Evolutionary conservation across 2,888 invertebrate species (phyloP).

Genomic region (Andrena marginata): DNA sequence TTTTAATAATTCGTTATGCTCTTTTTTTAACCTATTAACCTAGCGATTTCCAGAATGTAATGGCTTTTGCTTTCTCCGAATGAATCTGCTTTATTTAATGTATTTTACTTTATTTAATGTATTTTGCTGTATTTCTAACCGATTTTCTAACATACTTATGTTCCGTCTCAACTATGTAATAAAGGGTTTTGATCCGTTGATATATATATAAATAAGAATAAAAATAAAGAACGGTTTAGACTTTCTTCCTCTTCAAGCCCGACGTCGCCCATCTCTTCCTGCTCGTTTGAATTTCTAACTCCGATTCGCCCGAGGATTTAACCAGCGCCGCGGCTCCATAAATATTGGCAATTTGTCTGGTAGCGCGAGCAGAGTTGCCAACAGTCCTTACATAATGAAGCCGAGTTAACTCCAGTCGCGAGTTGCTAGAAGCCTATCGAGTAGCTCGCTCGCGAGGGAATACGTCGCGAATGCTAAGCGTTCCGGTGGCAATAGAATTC

Average conservation of each 20-base stretch:
- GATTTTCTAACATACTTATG: too few species aligned
- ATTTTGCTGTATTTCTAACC: too few species aligned
- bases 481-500: constrained; percentile 11
- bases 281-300: constrained; percentile 6
- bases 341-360: constrained; percentile 67
- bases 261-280: constrained; percentile 11
- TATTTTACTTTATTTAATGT: too few species aligned
- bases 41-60: too few species aligned
- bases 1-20: too few species aligned
- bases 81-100: too few species aligned
- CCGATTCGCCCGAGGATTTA: constrained; percentile 24
- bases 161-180: too few species aligned
- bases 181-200: too few species aligned
- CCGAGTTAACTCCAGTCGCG: constrained; percentile 1
- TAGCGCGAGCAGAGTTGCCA: constrained; percentile 32
- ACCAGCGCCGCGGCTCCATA: constrained; percentile 42
- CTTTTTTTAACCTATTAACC: too few species aligned
- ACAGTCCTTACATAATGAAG: constrained; percentile 57
- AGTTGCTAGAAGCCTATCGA: constrained; percentile 17
- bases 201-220: too few species aligned
- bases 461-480: constrained; percentile 44
- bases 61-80: too few species aligned
- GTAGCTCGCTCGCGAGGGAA: constrained; percentile 21
- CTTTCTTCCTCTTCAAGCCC: background rate
- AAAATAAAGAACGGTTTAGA: background rate